Evolutionary conservation across 2,797 vertebrate genomes (phyloP).

Genomic region (Melanogrammus aeglefinus): DNA sequence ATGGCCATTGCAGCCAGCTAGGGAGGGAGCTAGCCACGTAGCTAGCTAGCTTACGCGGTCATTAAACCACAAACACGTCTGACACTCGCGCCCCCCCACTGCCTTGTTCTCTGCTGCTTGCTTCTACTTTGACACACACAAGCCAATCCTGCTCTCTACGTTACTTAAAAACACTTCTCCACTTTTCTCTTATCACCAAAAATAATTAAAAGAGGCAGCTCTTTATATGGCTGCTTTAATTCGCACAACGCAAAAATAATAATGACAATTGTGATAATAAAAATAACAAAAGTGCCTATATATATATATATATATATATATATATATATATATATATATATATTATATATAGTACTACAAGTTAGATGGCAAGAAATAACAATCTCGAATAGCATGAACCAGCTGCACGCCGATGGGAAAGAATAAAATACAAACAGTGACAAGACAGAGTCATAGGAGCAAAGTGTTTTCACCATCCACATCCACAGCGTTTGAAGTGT

Average conservation of each 20-base stretch:
- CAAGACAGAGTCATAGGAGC: not conserved
- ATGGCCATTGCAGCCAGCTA: conserved; percentile 79
- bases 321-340: not conserved
- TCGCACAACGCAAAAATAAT: not conserved
- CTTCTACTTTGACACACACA: conserved; percentile 26
- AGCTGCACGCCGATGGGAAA: not conserved
- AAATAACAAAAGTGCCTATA: not conserved
- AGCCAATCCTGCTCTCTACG: not conserved
- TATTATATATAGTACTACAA: not conserved
- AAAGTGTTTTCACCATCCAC: not conserved
- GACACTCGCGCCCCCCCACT: conserved; percentile 43
- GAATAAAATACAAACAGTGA: not conserved
- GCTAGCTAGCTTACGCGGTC: conserved; percentile 58
- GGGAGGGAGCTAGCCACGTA: conserved; percentile 46
- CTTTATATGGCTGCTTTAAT: not conserved
- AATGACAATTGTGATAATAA: not conserved
- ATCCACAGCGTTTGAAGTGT: not conserved
- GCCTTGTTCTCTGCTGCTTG: conserved; percentile 27
- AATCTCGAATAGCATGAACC: not conserved
- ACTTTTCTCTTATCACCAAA: not conserved
- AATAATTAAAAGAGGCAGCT: conserved; percentile 25
- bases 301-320: not conserved
- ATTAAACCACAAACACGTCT: conserved; percentile 53
- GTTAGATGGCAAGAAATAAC: not conserved
- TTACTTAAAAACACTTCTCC: conserved; percentile 23